Evolutionary conservation across 2,113 vertebrate genomes (phyloP).

Genomic region (Pollachius pollachius): DNA sequence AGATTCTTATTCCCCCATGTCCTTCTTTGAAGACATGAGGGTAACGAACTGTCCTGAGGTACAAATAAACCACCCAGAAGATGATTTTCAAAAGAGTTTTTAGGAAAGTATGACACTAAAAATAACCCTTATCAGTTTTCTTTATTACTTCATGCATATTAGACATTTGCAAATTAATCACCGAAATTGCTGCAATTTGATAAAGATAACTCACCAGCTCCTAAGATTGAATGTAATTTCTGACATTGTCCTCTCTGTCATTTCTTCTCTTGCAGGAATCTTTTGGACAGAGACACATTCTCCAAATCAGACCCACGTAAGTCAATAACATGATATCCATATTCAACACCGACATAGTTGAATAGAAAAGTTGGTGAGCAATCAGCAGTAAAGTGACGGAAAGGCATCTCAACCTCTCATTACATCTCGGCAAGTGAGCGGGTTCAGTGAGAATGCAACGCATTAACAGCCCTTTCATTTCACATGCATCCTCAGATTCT

Average conservation of each 20-base stretch:
- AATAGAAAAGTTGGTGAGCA: neutral
- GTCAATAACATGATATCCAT: constrained; percentile 51
- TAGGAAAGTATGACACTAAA: constrained; percentile 4
- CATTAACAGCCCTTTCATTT: constrained; percentile 2
- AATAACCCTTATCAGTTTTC: no score
- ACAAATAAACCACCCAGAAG: constrained; percentile 26
- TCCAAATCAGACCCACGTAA: constrained; percentile 95
- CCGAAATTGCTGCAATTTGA: neutral
- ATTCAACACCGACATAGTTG: constrained; percentile 5
- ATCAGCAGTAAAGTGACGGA: neutral
- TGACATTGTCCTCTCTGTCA: neutral
- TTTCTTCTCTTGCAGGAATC: constrained; percentile 75
- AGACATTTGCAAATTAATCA: no score
- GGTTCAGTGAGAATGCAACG: constrained; percentile 5
- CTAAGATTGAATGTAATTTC: neutral
- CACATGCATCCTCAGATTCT: constrained; percentile 21
- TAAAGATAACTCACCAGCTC: neutral
- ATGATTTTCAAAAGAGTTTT: constrained; percentile 24
- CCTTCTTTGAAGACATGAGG: constrained; percentile 11
- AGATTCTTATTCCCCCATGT: neutral
- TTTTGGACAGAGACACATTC: constrained; percentile 94
- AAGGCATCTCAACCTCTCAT: constrained; percentile 10
- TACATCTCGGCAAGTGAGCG: neutral
- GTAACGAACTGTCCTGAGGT: constrained; percentile 15
- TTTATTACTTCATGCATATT: no score